Evolutionary conservation across 2,113 vertebrate species (phyloP).

Genomic region (Piaya cayana): DNA sequence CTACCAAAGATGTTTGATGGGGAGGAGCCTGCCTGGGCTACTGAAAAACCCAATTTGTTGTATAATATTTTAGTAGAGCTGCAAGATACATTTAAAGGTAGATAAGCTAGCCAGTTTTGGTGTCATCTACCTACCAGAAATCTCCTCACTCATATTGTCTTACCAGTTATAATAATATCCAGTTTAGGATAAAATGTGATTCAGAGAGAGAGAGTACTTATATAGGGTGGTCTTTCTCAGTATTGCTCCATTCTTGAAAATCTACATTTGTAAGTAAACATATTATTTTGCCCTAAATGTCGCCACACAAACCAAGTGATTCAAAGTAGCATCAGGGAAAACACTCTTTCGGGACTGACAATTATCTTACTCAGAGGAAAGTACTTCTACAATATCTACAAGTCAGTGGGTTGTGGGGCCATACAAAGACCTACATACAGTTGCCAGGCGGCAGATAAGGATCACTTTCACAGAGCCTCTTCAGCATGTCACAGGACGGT

Average conservation of each 20-base stretch:
- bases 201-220: background rate
- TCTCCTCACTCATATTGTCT: background rate
- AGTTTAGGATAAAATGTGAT: background rate
- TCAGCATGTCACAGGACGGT: background rate
- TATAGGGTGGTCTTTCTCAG: background rate
- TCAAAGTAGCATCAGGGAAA: background rate
- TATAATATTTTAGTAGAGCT: background rate
- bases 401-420: background rate
- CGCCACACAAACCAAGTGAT: rapidly evolving
- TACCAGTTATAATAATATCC: background rate
- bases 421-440: background rate
- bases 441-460: conserved; percentile 28
- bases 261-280: background rate
- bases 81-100: conserved; percentile 30
- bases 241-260: background rate
- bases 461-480: conserved; percentile 36
- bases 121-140: background rate
- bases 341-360: background rate
- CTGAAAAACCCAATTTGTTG: conserved; percentile 4
- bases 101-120: background rate
- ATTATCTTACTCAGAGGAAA: background rate
- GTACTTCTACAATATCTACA: background rate
- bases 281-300: background rate
- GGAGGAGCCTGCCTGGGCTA: conserved; percentile 39
- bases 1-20: conserved; percentile 52